Evolutionary conservation across 1,140 invertebrate species (phyloP).

Genomic region (Neodiprion pinetum): DNA sequence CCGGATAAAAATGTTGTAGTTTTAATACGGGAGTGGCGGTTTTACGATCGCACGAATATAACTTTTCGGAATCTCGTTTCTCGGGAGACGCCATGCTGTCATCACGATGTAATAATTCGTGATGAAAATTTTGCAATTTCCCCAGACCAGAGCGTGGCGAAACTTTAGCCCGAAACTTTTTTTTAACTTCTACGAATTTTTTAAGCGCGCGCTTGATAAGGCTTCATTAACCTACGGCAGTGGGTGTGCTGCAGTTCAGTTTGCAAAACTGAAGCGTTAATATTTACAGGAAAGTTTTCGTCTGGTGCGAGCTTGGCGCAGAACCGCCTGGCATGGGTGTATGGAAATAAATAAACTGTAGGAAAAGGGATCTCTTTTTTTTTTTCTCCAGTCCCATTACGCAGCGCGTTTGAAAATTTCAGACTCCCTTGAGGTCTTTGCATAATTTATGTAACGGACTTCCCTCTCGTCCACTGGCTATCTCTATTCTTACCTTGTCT

Average conservation of each 20-base stretch:
- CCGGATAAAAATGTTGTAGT: no score
- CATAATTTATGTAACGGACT: no score
- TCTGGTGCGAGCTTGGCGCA: background rate
- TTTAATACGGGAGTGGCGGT: no score
- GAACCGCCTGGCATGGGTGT: background rate
- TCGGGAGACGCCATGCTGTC: no score
- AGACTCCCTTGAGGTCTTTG: background rate
- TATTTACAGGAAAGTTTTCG: background rate
- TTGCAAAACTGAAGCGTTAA: background rate
- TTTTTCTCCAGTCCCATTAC: background rate
- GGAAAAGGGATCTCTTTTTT: background rate
- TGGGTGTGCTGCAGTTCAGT: background rate
- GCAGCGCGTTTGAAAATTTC: background rate
- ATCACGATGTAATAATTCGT: background rate
- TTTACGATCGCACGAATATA: no score
- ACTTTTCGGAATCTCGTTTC: no score
- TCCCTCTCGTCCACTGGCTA: no score
- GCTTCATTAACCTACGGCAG: background rate
- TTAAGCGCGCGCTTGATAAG: background rate
- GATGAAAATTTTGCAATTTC: background rate
- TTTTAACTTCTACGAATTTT: background rate
- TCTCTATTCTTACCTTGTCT: no score
- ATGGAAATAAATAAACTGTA: slow-evolving; percentile 3
- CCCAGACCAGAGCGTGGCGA: background rate
- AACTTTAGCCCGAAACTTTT: background rate